A percentile compares a stretch with the other conserved stretches of the same genome.
phyloP scores from a whole-genome alignment of 2,113 vertebrate species.

The Okapia johnstoni region DNA sequence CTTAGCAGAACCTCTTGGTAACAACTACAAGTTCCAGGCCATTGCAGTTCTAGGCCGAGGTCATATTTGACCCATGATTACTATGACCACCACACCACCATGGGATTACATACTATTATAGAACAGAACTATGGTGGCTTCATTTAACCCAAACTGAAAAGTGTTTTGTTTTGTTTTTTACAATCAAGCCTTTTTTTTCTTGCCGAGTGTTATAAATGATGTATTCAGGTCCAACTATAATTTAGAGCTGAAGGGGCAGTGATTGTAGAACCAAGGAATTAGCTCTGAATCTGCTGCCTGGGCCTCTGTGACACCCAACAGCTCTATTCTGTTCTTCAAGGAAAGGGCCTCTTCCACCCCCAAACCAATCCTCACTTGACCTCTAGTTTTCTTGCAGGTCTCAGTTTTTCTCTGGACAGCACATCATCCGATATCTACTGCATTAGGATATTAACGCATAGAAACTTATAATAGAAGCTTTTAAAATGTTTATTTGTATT shows the following conservation, averaged over 20 bases:
- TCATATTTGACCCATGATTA: background rate
- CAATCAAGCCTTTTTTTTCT: background rate
- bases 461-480: constrained; percentile 63
- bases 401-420: background rate
- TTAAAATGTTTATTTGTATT: constrained; percentile 81
- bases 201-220: constrained; percentile 37
- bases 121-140: background rate
- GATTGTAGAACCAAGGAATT: background rate
- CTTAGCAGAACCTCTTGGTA: constrained; percentile 6
- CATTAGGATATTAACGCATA: constrained; percentile 18
- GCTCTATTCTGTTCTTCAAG: background rate
- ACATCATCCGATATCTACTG: background rate
- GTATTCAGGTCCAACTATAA: background rate
- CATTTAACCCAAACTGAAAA: constrained; percentile 15
- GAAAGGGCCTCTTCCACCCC: background rate
- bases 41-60: background rate
- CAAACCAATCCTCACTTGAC: background rate
- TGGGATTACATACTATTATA: background rate
- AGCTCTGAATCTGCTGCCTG: background rate
- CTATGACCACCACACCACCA: background rate
- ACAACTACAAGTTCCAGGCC: background rate
- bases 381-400: background rate
- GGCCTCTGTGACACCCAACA: background rate
- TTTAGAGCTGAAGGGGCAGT: background rate
- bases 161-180: background rate